Base-by-base conservation (phyloP, 2,113 vertebrate genomes). In the Morone chrysops region DNA sequence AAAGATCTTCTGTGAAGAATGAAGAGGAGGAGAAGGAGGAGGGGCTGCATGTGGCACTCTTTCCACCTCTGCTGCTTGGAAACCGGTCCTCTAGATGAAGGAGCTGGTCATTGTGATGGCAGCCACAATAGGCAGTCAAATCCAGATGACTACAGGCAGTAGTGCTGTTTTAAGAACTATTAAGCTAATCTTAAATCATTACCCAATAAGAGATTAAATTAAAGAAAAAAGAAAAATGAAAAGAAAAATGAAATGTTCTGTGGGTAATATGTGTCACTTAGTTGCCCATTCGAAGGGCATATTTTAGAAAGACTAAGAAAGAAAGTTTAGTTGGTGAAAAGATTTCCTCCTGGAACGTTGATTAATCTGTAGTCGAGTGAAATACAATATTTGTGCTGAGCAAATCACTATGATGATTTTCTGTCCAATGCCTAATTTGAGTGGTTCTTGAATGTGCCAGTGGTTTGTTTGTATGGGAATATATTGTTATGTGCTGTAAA, bases 1-100 rank as follows among this genome's bases (percentile, higher is more conserved):
- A 91, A 89, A 92, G 61, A 68, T 92, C 92, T 91, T 94, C 91
- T 68, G 78, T 77, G 87, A 84, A 82, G 86, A 76, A 75, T 60
- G 70, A 80, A 71, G 38, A 81, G 38, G 53, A 68, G 17, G 59
- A 78, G 36, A 41, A 80, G 76, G 69, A 57, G 60, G 70, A 67
- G 56, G 63, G 74, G 68, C 67, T 51, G 41, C 38, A 2, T 18
- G 70, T 14, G 22, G 31, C 78, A 48, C 57, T 72, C 53, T 65
- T 50, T 71, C 73, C 80, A 51, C 74, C 68, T 57, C 75, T 45
- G 88, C 90, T 86, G 67, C 87, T 86, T 82, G 65, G 85, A 88
- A 90, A 90, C 70, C 10, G 16, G 57, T 84, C 76, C 80, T 79
- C 36, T 63, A 89, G 85, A 82, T 84, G 89, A 79, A 80, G 79